Percentiles rank a stretch among this genome's conserved stretches.
Evolutionary conservation across 2,888 invertebrate genomes (phyloP).

Genomic region (Seira sanloemensis): DNA sequence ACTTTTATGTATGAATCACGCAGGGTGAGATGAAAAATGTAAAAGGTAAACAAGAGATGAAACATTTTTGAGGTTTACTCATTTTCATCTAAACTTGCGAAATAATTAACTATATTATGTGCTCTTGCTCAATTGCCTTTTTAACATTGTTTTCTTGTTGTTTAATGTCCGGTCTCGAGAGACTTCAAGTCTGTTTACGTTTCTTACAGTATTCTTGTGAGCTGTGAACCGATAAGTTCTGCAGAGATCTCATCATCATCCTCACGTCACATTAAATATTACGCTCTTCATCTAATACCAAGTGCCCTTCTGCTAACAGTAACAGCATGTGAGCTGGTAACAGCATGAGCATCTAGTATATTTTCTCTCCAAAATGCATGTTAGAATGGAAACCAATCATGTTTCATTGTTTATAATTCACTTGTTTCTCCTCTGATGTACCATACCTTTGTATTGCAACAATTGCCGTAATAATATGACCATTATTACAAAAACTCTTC

Average conservation of each 20-base stretch:
- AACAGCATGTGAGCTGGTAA: conserved; percentile 9
- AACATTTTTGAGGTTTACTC: not conserved
- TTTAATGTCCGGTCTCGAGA: conserved; percentile 13
- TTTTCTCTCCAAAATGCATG: conserved; percentile 5
- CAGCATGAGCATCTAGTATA: not conserved
- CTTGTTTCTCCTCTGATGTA: not conserved
- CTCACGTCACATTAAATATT: not conserved
- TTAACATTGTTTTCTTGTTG: conserved; percentile 13
- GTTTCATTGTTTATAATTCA: not conserved
- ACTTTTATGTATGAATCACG: not conserved
- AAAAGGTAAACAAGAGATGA: conserved; percentile 8
- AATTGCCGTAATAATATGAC: not conserved
- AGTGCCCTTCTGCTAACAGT: not conserved
- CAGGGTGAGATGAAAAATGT: conserved; percentile 8
- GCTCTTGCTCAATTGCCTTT: not conserved
- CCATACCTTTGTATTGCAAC: not conserved
- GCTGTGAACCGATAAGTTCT: conserved; percentile 14
- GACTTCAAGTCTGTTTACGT: not conserved
- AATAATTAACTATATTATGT: not conserved
- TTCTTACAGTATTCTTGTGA: not conserved
- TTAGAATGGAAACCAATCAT: conserved; percentile 3
- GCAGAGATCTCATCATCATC: not conserved
- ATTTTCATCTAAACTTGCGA: not conserved
- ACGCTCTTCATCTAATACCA: not conserved
- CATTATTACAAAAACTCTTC: not conserved